These are phyloP conservation scores for Siphamia tubifer DNA, from an alignment of 2,113 vertebrate genomes.

Conservation along the genomic window DNA sequence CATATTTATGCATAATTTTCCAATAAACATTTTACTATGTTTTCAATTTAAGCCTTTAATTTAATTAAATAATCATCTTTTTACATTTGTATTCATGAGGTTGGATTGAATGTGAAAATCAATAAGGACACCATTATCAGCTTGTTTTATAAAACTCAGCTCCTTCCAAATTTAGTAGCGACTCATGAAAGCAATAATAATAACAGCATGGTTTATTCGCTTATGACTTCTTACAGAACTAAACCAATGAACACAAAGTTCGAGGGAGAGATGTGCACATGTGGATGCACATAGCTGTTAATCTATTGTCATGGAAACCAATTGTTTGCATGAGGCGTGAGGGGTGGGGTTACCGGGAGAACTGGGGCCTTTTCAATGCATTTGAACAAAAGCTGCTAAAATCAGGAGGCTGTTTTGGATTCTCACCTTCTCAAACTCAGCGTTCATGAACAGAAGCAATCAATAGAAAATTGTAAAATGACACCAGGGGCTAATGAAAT, in stretches of 20 bases:
- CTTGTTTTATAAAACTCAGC: neutral
- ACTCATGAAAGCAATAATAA: neutral
- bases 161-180: neutral
- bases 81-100: too few species aligned
- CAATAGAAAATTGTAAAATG: neutral
- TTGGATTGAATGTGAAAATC: too few species aligned
- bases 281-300: slow-evolving; percentile 43
- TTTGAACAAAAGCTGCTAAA: slow-evolving; percentile 12
- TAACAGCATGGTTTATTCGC: neutral
- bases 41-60: too few species aligned
- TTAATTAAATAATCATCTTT: too few species aligned
- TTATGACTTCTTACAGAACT: neutral
- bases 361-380: neutral
- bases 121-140: too few species aligned
- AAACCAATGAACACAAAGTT: slow-evolving; percentile 15
- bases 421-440: neutral
- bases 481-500: neutral
- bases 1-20: too few species aligned
- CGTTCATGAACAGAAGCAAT: neutral
- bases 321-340: slow-evolving; percentile 1
- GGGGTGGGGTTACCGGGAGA: slow-evolving; percentile 6
- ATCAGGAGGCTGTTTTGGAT: slow-evolving; percentile 1
- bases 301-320: slow-evolving; percentile 39
- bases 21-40: too few species aligned
- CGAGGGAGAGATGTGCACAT: neutral